Percentiles rank a stretch among this genome's conserved stretches.
Evolutionary conservation across 2,888 invertebrate genomes (phyloP).

Genomic region (Carterocephalus palaemon): DNA sequence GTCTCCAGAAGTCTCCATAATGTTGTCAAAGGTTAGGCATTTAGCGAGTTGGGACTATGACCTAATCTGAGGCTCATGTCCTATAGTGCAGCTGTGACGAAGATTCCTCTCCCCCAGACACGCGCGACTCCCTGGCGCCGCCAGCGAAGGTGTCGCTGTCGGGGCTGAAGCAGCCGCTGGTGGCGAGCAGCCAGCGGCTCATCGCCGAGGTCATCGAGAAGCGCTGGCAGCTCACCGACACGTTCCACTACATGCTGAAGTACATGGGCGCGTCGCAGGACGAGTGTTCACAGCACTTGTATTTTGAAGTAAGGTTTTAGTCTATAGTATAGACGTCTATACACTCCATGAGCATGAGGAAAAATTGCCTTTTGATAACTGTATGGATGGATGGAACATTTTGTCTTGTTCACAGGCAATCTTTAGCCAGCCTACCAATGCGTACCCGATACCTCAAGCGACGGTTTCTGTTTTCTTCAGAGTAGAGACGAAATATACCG

Average conservation of each 20-base stretch:
- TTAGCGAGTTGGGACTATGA: too few relatives aligned
- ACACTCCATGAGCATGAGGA: too few relatives aligned
- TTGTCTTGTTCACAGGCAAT: slow-evolving; percentile 45
- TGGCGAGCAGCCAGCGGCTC: slow-evolving; percentile 44
- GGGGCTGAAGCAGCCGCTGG: slow-evolving; percentile 43
- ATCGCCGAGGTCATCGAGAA: slow-evolving; percentile 51
- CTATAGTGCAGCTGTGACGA: too few relatives aligned
- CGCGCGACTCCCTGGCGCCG: slow-evolving; percentile 41
- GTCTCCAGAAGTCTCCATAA: too few relatives aligned
- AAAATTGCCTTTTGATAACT: not conserved
- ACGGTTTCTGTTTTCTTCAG: slow-evolving; percentile 63
- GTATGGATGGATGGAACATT: not conserved
- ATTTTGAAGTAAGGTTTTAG: slow-evolving; percentile 54
- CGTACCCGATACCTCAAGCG: slow-evolving; percentile 64
- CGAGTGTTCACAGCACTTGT: slow-evolving; percentile 55
- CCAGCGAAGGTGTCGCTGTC: slow-evolving; percentile 42
- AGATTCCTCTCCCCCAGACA: slow-evolving; percentile 42
- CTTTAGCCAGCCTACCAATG: slow-evolving; percentile 62
- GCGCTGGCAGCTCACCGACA: slow-evolving; percentile 50
- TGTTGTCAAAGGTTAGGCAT: too few relatives aligned
- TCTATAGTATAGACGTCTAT: not conserved
- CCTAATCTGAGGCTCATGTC: too few relatives aligned
- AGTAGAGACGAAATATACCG: slow-evolving; percentile 50
- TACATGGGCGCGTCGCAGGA: slow-evolving; percentile 49
- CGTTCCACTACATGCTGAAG: slow-evolving; percentile 47